Conservation (phyloP, 92 coral and sea anemone genomes). For the Ricordea florida region DNA sequence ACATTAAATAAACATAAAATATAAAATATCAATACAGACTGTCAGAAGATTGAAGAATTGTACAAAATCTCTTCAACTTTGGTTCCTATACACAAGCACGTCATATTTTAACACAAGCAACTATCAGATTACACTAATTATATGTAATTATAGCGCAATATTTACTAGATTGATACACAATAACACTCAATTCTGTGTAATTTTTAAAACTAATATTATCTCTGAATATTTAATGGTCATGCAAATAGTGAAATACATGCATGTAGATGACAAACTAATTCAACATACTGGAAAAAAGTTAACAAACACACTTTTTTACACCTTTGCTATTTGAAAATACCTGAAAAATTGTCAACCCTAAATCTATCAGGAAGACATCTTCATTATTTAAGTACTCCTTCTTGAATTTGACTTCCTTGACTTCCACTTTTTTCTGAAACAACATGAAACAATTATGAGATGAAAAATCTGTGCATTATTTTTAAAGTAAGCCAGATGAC, state of each 20-base stretch:
- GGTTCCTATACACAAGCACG: too few relatives aligned
- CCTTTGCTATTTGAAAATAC: conserved; percentile 37
- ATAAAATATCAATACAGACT: too few relatives aligned
- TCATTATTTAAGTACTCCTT: conserved; percentile 70
- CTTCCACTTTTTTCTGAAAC: conserved; percentile 39
- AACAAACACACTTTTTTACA: too few relatives aligned
- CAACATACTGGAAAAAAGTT: too few relatives aligned
- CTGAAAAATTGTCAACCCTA: conserved; percentile 85
- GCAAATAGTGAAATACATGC: background rate
- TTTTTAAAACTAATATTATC: too few relatives aligned
- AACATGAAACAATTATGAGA: background rate
- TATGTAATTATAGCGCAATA: too few relatives aligned
- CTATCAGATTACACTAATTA: too few relatives aligned
- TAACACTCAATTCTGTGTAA: background rate
- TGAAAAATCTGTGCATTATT: background rate
- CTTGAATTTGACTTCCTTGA: conserved; percentile 59
- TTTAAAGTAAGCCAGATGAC: too few relatives aligned
- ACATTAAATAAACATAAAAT: background rate
- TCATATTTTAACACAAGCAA: too few relatives aligned
- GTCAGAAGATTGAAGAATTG: too few relatives aligned
- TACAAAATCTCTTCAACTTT: too few relatives aligned
- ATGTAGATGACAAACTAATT: background rate
- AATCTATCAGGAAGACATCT: conserved; percentile 88
- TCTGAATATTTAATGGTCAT: too few relatives aligned
- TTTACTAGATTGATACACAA: background rate